Percentiles rank a stretch among this genome's conserved stretches.
These are phyloP conservation scores for Neocloeon triangulifer DNA, from an alignment of 1,140 invertebrate species.

Conservation along the genomic window DNA sequence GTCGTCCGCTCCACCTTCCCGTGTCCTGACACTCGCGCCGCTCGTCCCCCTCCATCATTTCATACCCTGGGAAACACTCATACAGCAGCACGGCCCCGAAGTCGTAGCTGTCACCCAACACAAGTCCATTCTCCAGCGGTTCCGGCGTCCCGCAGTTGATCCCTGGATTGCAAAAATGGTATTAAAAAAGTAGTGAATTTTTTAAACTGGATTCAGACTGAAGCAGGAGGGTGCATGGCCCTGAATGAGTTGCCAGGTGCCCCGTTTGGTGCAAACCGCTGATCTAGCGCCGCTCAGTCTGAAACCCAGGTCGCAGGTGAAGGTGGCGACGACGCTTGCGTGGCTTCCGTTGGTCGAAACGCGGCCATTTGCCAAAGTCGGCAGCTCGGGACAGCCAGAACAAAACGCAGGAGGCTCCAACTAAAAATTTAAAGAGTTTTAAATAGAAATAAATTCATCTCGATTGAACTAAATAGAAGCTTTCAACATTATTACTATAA, in stretches of 20 bases:
- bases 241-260: constrained; percentile 23
- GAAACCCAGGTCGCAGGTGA: constrained; percentile 17
- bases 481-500: no score
- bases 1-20: constrained; percentile 24
- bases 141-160: neutral
- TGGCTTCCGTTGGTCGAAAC: constrained; percentile 14
- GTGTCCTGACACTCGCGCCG: constrained; percentile 21
- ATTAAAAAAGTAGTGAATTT: no score
- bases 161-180: constrained; percentile 3
- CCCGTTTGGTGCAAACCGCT: constrained; percentile 20
- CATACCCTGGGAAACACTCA: constrained; percentile 24
- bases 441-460: constrained; percentile 6
- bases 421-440: constrained; percentile 11
- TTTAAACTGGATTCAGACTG: constrained; percentile 13
- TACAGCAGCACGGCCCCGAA: constrained; percentile 13
- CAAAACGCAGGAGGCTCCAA: constrained; percentile 22
- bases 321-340: constrained; percentile 14
- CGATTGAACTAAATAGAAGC: no score
- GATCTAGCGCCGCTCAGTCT: constrained; percentile 15
- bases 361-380: constrained; percentile 18
- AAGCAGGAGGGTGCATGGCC: constrained; percentile 24
- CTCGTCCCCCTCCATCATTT: constrained; percentile 20
- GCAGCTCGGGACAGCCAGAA: constrained; percentile 23
- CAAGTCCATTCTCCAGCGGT: constrained; percentile 8
- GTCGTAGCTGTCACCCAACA: constrained; percentile 6